These are phyloP conservation scores for Rosalia funebris DNA, from an alignment of 2,888 invertebrate species.

Conservation along the genomic window DNA sequence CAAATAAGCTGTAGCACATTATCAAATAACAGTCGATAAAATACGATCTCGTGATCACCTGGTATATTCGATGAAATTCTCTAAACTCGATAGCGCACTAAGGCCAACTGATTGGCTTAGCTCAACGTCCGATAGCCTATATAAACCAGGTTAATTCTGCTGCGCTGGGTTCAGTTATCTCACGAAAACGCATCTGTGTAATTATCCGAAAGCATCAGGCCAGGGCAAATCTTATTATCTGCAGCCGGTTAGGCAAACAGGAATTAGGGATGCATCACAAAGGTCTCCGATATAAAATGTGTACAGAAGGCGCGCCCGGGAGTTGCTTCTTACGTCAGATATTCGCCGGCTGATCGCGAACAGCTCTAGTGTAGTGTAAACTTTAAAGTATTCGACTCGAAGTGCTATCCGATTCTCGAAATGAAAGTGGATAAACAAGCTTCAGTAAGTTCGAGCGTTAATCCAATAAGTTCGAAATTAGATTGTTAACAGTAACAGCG, in stretches of 20 bases:
- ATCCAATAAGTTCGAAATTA: background rate
- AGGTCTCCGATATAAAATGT: slow-evolving; percentile 6
- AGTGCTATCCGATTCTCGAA: background rate
- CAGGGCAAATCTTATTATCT: slow-evolving; percentile 12
- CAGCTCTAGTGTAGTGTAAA: background rate
- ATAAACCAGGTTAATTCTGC: too few species aligned
- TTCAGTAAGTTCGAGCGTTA: background rate
- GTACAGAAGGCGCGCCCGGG: slow-evolving; percentile 1
- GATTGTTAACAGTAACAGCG: background rate
- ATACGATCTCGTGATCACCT: too few species aligned
- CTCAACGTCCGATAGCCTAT: too few species aligned
- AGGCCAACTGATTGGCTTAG: too few species aligned
- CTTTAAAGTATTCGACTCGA: background rate
- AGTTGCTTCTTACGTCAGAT: slow-evolving; percentile 2
- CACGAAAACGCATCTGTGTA: slow-evolving; percentile 4
- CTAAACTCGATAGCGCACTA: too few species aligned
- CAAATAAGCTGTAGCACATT: too few species aligned
- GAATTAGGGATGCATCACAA: slow-evolving; percentile 20
- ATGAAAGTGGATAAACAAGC: background rate
- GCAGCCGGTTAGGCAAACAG: slow-evolving; percentile 13
- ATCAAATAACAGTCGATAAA: too few species aligned
- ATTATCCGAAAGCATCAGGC: slow-evolving; percentile 5
- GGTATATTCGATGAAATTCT: too few species aligned
- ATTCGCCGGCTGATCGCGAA: slow-evolving; percentile 1
- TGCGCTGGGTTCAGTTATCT: background rate